Evolutionary conservation across 2,797 vertebrate genomes (phyloP), one percentile per base, ranked within the genome.

Genomic region (Holocentrus rufus): DNA sequence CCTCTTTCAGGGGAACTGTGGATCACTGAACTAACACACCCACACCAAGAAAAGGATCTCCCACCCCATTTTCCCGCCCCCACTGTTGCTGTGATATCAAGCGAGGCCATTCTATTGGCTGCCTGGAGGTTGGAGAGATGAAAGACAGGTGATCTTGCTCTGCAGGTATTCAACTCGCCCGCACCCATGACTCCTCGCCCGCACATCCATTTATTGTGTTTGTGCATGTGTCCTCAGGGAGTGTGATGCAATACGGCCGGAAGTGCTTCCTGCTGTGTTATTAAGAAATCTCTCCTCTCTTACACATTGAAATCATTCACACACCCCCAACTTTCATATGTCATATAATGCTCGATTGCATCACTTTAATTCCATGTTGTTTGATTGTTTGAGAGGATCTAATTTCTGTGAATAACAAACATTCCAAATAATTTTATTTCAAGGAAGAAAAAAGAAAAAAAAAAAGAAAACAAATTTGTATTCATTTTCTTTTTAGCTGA

Each of bases 121-220:
- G 85, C 84, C 79, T 85, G 64, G 46, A 83, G 86, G 55, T 60
- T 54, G 46, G 69, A 74, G 71, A 83, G 87, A 85, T 81, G 87
- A 85, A 82, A 90, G 74, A 84, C 75, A 89, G 86, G 84, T 90
- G 88, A 92, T 85, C 52, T 86, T 56, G 85, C 63, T 84, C 77
- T 49, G 74, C 90, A 92, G 88, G 90, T 90, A 92, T 92, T 92
- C 77, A 71, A 81, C 79, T 66, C 62, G 85, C 67, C 84, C 75
- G 23, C 80, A 76, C 85, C 87, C 85, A 76, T 79, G 68, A 67
- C 68, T 76, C 65, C 49, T 82, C 65, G 39, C 72, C 73, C 13
- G 23, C 63, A 8, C 67, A 67, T 59, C 74, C 76, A 66, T 76
- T 83, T 46, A 47, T 23, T 79, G 76, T 83, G 81, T 82, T 68